These are phyloP conservation scores for Thunnus albacares DNA, from an alignment of 2,797 vertebrate genomes.

Conservation along the genomic window DNA sequence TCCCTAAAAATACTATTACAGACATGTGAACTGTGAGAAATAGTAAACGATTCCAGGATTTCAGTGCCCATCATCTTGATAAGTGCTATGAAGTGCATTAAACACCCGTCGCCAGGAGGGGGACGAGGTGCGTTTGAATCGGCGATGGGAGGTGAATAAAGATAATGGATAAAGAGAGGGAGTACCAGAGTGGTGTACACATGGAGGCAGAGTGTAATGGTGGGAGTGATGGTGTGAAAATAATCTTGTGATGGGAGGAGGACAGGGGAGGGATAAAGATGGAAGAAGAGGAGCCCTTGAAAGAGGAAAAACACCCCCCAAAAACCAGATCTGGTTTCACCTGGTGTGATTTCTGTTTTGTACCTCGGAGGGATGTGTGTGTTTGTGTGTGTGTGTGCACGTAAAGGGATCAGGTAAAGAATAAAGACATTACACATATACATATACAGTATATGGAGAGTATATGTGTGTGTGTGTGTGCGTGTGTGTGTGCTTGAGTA, in stretches of 20 bases:
- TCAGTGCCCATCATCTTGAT: constrained; percentile 41
- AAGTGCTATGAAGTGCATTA: constrained; percentile 42
- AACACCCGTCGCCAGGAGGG: constrained; percentile 32
- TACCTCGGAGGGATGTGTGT: constrained; percentile 16
- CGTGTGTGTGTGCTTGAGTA: neutral
- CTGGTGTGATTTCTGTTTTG: constrained; percentile 7
- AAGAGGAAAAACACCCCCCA: neutral
- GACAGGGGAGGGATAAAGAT: neutral
- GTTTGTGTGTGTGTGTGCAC: too few species aligned
- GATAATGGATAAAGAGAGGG: constrained; percentile 15
- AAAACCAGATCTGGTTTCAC: constrained; percentile 44
- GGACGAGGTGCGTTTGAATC: neutral
- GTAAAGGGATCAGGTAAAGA: neutral
- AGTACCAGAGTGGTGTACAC: neutral
- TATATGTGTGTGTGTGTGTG: constrained; percentile 13
- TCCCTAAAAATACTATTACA: neutral
- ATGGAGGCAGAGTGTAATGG: constrained; percentile 21
- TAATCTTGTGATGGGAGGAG: constrained; percentile 7
- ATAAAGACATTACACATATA: neutral
- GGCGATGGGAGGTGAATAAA: neutral
- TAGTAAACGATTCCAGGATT: neutral
- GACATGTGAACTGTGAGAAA: neutral
- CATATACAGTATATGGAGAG: constrained; percentile 5
- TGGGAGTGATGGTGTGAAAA: constrained; percentile 34
- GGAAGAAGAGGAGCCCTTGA: neutral